Percentiles rank a stretch among this genome's conserved stretches.
Evolutionary conservation across 2,797 vertebrate genomes (phyloP).

Genomic region (Sitta carolinensis): DNA sequence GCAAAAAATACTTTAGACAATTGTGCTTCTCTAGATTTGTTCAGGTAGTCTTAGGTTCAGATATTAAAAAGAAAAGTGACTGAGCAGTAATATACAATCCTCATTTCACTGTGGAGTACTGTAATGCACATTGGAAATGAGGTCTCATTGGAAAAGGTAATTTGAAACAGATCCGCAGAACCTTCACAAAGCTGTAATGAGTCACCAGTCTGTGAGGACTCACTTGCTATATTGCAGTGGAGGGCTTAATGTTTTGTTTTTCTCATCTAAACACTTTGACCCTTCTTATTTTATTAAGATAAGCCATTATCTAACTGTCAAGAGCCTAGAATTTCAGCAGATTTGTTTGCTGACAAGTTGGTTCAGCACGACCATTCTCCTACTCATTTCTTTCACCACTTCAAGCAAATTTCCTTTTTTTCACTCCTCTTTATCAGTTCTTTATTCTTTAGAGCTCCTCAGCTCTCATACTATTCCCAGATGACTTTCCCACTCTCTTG

Average conservation of each 20-base stretch:
- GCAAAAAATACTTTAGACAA: background rate
- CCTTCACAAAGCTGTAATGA: constrained; percentile 58
- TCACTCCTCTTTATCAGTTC: background rate
- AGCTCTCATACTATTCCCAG: background rate
- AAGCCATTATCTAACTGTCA: constrained; percentile 65
- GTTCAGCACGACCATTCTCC: constrained; percentile 30
- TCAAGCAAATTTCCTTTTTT: background rate
- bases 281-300: constrained; percentile 66
- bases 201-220: constrained; percentile 43
- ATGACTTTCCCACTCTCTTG: background rate
- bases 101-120: constrained; percentile 38
- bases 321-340: constrained; percentile 29
- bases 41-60: constrained; percentile 12
- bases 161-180: constrained; percentile 37
- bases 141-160: constrained; percentile 61
- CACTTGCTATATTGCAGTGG: constrained; percentile 26
- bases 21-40: background rate
- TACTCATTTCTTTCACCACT: constrained; percentile 7
- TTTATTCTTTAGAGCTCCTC: constrained; percentile 6
- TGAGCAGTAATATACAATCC: background rate
- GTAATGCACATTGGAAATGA: constrained; percentile 60
- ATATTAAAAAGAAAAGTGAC: background rate
- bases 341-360: constrained; percentile 47
- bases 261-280: constrained; percentile 54
- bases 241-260: constrained; percentile 63